Conservation (phyloP, 2,888 invertebrate genomes). For the Cinara cedri region DNA sequence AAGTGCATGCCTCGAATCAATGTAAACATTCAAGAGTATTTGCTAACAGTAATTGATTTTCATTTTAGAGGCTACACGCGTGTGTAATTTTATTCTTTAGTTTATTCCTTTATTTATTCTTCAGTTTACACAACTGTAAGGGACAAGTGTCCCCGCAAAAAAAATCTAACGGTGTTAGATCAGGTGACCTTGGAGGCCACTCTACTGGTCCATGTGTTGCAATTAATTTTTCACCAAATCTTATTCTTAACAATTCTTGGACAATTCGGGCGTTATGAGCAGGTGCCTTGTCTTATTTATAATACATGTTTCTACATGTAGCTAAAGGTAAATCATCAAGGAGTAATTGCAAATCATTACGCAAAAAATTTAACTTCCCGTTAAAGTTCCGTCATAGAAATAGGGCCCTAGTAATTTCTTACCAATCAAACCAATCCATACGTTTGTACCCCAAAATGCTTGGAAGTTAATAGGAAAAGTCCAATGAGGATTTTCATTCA, state of each 20-base stretch:
- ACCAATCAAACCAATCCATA: background rate
- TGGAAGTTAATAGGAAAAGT: background rate
- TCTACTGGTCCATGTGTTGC: background rate
- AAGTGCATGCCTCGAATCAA: background rate
- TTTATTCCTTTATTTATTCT: background rate
- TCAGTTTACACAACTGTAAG: background rate
- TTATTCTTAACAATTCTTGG: background rate
- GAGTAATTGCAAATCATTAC: too few relatives aligned
- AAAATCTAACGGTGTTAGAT: background rate
- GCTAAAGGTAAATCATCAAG: background rate
- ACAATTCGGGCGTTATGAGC: background rate
- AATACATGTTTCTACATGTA: background rate
- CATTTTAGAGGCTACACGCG: background rate
- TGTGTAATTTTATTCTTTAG: background rate
- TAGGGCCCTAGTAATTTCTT: background rate
- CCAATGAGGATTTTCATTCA: background rate
- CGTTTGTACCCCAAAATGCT: background rate
- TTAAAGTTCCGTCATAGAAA: background rate
- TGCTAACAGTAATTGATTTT: too few relatives aligned
- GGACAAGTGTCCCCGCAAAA: background rate
- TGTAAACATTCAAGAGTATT: background rate
- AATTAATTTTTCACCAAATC: background rate
- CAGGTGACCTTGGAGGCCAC: background rate
- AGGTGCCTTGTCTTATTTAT: background rate
- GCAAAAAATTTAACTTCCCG: background rate